phyloP scores from a whole-genome alignment of 2,113 vertebrate species.

The Cyphomyrus discorhynchus region DNA sequence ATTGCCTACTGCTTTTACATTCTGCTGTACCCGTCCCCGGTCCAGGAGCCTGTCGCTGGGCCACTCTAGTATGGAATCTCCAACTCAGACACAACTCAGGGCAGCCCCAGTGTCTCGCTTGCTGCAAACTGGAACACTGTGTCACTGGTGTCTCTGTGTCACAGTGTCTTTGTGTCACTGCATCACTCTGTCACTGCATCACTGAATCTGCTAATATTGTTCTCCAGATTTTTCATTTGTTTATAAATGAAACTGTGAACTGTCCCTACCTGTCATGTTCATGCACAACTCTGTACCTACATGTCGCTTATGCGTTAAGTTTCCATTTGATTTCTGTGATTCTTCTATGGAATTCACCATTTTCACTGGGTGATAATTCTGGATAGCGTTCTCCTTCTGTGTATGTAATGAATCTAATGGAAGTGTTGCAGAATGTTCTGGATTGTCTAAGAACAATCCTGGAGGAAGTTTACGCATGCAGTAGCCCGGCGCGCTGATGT shows the following conservation, averaged over 20 bases:
- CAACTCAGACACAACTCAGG: neutral
- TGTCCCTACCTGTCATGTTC: neutral
- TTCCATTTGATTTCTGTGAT: neutral
- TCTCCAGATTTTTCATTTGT: neutral
- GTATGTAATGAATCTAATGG: neutral
- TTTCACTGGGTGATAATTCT: neutral
- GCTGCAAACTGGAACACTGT: neutral
- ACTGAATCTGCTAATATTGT: neutral
- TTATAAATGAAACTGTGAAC: neutral
- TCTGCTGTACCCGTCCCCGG: neutral
- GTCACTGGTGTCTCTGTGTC: neutral
- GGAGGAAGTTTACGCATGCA: neutral
- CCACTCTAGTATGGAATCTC: neutral
- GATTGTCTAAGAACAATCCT: neutral
- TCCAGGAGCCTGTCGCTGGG: neutral
- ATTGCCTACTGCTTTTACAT: neutral
- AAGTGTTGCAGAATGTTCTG: neutral
- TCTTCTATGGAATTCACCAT: neutral
- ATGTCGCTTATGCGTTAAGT: neutral
- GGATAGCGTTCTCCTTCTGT: neutral
- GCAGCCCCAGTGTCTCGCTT: neutral
- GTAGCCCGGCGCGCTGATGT: slow-evolving; percentile 15
- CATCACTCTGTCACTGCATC: neutral
- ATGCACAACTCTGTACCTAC: neutral
- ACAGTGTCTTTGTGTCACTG: neutral